Evolutionary conservation across 2,113 vertebrate genomes (phyloP).

Genomic region (Serinus canaria): DNA sequence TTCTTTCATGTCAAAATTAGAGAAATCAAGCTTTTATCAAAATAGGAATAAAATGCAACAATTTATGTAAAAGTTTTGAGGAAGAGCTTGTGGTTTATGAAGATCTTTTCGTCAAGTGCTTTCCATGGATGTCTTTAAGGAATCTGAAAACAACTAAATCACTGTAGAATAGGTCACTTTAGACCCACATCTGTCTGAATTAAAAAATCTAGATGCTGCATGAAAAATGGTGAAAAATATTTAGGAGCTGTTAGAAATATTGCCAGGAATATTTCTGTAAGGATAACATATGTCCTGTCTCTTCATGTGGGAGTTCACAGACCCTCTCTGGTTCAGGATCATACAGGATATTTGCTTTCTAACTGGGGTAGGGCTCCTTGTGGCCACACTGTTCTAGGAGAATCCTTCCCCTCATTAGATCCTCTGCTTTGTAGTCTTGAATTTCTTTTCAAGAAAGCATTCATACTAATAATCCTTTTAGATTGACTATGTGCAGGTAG

Average conservation of each 20-base stretch:
- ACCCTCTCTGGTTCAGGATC: neutral
- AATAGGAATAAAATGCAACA: neutral
- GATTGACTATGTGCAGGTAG: neutral
- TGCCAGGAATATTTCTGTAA: neutral
- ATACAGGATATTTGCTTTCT: neutral
- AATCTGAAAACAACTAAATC: neutral
- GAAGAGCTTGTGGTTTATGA: neutral
- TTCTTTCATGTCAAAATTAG: neutral
- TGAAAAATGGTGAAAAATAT: neutral
- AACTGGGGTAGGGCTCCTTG: neutral
- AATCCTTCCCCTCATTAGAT: neutral
- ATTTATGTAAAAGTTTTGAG: neutral
- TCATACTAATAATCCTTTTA: neutral
- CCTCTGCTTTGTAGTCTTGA: neutral
- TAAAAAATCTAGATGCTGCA: neutral
- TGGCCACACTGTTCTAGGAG: rapidly evolving
- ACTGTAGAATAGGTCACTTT: neutral
- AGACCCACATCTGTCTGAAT: neutral
- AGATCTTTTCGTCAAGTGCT: neutral
- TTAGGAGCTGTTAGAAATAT: neutral
- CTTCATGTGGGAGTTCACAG: neutral
- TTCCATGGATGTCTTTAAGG: neutral
- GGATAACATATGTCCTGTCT: neutral
- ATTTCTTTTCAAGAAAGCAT: neutral
- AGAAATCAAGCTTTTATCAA: neutral